A percentile compares a stretch with the other conserved stretches of the same genome.
phyloP scores from a whole-genome alignment of 2,113 vertebrate genomes.

The Callionymus lyra region DNA sequence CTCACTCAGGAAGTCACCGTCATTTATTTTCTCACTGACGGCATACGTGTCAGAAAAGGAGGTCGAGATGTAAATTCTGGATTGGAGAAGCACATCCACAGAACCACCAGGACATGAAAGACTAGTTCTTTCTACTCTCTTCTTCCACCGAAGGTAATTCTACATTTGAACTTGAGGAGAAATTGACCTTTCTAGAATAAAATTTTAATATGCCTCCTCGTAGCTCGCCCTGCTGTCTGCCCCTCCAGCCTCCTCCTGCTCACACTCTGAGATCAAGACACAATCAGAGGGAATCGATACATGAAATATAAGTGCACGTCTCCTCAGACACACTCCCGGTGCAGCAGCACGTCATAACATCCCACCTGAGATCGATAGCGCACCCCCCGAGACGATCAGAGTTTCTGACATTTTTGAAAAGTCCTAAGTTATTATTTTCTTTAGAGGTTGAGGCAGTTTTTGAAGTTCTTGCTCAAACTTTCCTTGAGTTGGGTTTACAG shows the following conservation, averaged over 20 bases:
- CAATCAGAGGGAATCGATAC: slow-evolving; percentile 44
- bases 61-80: no score
- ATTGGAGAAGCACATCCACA: no score
- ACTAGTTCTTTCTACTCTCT: no score
- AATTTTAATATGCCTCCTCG: slow-evolving; percentile 26
- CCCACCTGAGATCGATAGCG: slow-evolving; percentile 4
- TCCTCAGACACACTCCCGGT: slow-evolving; percentile 8
- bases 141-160: slow-evolving; percentile 43
- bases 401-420: no score
- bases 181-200: slow-evolving; percentile 41
- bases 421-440: no score
- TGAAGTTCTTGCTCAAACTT: not conserved
- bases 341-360: slow-evolving; percentile 16
- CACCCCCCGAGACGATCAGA: no score
- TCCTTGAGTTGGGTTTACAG: slow-evolving; percentile 9
- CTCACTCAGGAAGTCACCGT: no score
- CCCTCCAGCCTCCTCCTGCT: slow-evolving; percentile 15
- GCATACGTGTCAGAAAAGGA: no score
- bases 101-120: no score
- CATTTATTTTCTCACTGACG: no score
- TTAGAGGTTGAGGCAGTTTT: not conserved
- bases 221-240: slow-evolving; percentile 28
- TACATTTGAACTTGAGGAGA: slow-evolving; percentile 42
- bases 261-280: slow-evolving; percentile 20
- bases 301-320: slow-evolving; percentile 31